Evolutionary conservation across 1,140 invertebrate genomes (phyloP).

Genomic region (Aphelenchoides fujianensis): DNA sequence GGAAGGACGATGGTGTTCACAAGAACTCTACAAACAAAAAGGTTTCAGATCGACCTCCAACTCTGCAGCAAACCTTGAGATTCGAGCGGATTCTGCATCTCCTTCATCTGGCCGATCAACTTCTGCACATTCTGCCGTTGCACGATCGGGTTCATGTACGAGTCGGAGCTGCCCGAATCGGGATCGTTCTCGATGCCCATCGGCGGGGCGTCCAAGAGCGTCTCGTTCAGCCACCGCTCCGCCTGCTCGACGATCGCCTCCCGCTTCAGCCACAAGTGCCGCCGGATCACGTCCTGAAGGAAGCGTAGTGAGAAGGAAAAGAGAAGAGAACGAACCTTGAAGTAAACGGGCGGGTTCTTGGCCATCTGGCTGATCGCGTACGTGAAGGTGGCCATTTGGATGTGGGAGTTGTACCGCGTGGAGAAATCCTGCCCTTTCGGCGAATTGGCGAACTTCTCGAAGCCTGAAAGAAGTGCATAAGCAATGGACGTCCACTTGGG

Average conservation of each 20-base stretch:
- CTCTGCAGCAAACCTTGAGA: too few relatives aligned
- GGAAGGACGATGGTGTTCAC: too few relatives aligned
- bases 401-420: slow-evolving; percentile 89
- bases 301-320: slow-evolving; percentile 12
- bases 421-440: slow-evolving; percentile 62
- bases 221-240: slow-evolving; percentile 71
- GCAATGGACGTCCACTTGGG: too few relatives aligned
- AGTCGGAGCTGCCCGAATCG: not conserved
- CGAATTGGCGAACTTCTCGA: slow-evolving; percentile 71
- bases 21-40: too few relatives aligned
- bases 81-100: slow-evolving; percentile 40
- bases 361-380: slow-evolving; percentile 86
- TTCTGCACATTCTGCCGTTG: slow-evolving; percentile 43
- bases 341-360: not conserved
- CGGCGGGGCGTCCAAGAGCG: not conserved
- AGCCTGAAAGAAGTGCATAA: too few relatives aligned
- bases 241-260: slow-evolving; percentile 83
- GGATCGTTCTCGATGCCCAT: not conserved
- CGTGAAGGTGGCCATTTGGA: slow-evolving; percentile 86
- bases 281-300: slow-evolving; percentile 75
- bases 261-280: slow-evolving; percentile 90
- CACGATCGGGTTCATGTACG: not conserved
- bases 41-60: too few relatives aligned
- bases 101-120: slow-evolving; percentile 35
- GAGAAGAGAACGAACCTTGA: slow-evolving; percentile 5